Evolutionary conservation across 2,888 invertebrate species (phyloP), one percentile per base, ranked within the genome.

Genomic region (Blomia tropicalis): DNA sequence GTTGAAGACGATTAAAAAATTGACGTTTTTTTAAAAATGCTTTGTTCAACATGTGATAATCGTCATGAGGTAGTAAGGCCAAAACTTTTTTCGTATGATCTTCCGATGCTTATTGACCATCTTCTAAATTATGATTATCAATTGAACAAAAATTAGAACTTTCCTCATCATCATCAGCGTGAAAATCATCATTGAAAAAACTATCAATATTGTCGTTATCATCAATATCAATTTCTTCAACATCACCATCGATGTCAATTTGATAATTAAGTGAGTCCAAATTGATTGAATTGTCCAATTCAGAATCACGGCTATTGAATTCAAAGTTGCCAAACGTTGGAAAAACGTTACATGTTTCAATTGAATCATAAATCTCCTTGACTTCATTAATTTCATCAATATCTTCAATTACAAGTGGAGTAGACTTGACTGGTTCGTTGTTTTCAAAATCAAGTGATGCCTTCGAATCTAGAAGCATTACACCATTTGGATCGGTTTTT

Each of bases 391-490:
- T 41, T 5, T n/a, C n/a, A 3, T 14, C 2, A 41, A 14, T 2
- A 19, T 19, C 2, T 41, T 41, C 41, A n/a, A n/a, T n/a, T n/a
- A n/a, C n/a, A n/a, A n/a, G n/a, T n/a, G n/a, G n/a, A n/a, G n/a
- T n/a, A n/a, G n/a, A n/a, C n/a, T n/a, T n/a, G n/a, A n/a, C n/a
- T n/a, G n/a, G n/a, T n/a, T n/a, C n/a, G n/a, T n/a, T n/a, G n/a
- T n/a, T n/a, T n/a, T n/a, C n/a, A 41, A 62, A 58, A 58, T 63
- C 47, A 4, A 63, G 47, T 7, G 23, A 27, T 14, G 59, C 59
- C 7, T 41, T 60, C 1, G 63, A 59, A 41, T 59, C 62, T n/a
- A 64, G 51, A 27, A 64, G 31, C n/a, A 64, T 22, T 17, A 54
- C 22, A 36, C 47, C 62, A n/a, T 27, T 22, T 19, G 54, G 59